These are phyloP conservation scores for Pitta sordida DNA, from an alignment of 2,113 vertebrate species.

Conservation along the genomic window DNA sequence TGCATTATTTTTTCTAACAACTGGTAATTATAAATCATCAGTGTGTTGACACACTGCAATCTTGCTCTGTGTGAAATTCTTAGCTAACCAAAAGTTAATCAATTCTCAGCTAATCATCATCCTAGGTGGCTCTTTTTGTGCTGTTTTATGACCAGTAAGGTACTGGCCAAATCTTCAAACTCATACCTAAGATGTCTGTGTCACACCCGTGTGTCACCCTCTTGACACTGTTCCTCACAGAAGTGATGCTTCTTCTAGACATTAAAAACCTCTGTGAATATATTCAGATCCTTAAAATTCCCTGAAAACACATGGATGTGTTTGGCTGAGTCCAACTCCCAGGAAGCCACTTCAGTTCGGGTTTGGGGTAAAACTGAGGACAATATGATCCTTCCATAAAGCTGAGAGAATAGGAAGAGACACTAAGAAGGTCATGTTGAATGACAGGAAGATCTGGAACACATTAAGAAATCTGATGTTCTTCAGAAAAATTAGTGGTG, in stretches of 20 bases:
- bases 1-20: background rate
- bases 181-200: background rate
- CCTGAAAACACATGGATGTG: too few relatives aligned
- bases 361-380: background rate
- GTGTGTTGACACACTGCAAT: background rate
- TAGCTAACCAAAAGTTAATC: background rate
- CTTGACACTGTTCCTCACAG: background rate
- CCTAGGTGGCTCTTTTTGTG: accelerated
- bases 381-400: background rate
- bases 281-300: background rate
- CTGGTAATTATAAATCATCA: accelerated
- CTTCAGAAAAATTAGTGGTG: background rate
- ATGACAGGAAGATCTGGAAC: background rate
- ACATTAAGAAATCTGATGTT: background rate
- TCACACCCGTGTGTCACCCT: background rate
- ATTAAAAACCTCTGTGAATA: background rate
- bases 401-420: background rate
- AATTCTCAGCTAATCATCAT: background rate
- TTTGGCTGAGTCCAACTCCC: too few relatives aligned
- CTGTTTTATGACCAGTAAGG: background rate
- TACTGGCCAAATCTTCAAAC: background rate
- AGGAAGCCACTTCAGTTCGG: background rate
- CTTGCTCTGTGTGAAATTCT: background rate
- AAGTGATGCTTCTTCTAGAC: background rate
- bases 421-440: background rate